Evolutionary conservation across 1,140 invertebrate species (phyloP), one percentile per base, ranked within the genome.

Genomic region (Popillia japonica): DNA sequence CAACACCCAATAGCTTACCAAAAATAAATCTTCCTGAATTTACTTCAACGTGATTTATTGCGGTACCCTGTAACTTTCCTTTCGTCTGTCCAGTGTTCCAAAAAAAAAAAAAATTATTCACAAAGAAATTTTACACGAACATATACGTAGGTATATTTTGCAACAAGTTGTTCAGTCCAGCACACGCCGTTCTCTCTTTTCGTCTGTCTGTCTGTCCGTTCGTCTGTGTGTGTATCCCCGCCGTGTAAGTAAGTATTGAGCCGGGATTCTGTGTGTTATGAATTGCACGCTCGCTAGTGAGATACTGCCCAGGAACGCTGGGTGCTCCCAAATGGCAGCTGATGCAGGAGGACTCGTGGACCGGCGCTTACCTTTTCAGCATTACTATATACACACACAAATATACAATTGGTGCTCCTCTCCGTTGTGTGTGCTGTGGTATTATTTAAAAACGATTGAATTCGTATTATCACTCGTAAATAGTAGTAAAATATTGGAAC

Each of bases 291-390:
- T 55, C 6, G 48, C 48, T 55, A 6, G n/a, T 17, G 48, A 55
- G 48, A 55, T 55, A 55, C 48, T 55, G 48, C 48, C 48, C 48
- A 55, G 48, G 48, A 55, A 17, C 48, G 48, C 48, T 14, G 48
- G 48, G 48, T 55, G 14, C 48, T 55, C 48, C 48, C 48, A 55
- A 55, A 55, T 55, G 48, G 48, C 48, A 55, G 48, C 48, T 55
- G 48, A 55, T 55, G 48, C 48, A 17, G 48, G 48, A 55, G 48
- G 17, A 17, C 11, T 17, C 6, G 17, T 55, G 48, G 48, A 55
- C 48, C 48, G 48, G 48, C 48, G 48, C 48, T 55, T 6, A n/a
- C 48, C 14, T 55, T 55, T 17, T 17, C 48, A 55, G 17, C 48
- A n/a, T 14, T 17, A 6, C 14, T 48, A 10, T 48, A 14, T 4